Percentiles rank a stretch among this genome's conserved stretches.
Conservation (phyloP, 1,140 invertebrate genomes). For the Mactra quadrangularis region DNA sequence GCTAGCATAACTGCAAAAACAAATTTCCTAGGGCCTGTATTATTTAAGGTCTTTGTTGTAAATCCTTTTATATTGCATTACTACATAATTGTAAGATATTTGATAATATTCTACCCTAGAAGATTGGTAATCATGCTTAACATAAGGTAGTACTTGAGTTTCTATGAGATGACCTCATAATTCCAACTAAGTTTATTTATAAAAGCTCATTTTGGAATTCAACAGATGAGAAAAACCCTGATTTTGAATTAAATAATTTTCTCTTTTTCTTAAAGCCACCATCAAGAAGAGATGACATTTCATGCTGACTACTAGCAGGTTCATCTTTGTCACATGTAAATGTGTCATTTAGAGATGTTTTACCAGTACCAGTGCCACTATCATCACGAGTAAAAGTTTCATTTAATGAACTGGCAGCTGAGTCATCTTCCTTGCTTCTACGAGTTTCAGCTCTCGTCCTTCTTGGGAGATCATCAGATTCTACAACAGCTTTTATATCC, state of each 20-base stretch:
- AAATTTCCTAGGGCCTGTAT: no score
- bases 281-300: slow-evolving; percentile 9
- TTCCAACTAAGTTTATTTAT: no score
- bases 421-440: no score
- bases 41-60: no score
- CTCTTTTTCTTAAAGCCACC: slow-evolving; percentile 62
- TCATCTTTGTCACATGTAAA: slow-evolving; percentile 1
- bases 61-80: no score
- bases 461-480: slow-evolving; percentile 7
- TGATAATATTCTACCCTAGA: no score
- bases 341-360: slow-evolving; percentile 37
- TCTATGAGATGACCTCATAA: no score
- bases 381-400: slow-evolving; percentile 43
- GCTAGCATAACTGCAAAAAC: no score
- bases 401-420: background rate
- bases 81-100: no score
- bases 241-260: slow-evolving; percentile 49
- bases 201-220: slow-evolving; percentile 13
- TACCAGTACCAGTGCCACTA: slow-evolving; percentile 19
- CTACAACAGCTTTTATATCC: background rate
- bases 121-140: no score
- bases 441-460: no score
- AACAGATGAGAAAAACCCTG: slow-evolving; percentile 59
- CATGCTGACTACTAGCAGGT: slow-evolving; percentile 5
- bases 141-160: no score